These are phyloP conservation scores for Cryptocheilus praepositus DNA, from an alignment of 2,888 invertebrate species.

Conservation along the genomic window DNA sequence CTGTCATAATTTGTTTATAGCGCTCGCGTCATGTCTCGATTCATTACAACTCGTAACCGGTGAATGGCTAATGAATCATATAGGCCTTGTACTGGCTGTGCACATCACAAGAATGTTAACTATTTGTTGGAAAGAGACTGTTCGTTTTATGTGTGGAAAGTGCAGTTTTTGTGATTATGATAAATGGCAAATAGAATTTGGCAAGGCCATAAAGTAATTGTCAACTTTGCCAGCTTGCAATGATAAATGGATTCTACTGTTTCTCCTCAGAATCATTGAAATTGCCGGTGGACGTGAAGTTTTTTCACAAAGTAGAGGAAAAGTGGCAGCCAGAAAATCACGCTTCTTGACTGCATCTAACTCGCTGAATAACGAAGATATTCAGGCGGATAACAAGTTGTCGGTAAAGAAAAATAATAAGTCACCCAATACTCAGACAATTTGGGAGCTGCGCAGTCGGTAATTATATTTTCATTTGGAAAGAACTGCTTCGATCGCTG, in stretches of 20 bases:
- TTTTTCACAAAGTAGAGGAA: slow-evolving; percentile 88
- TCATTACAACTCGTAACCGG: neutral
- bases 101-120: too few species aligned
- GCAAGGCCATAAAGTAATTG: neutral
- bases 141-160: neutral
- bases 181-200: neutral
- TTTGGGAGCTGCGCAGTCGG: slow-evolving; percentile 79
- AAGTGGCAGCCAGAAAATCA: slow-evolving; percentile 83
- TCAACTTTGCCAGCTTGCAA: neutral
- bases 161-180: neutral
- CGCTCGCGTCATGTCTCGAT: slow-evolving; percentile 1
- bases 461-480: slow-evolving; percentile 49
- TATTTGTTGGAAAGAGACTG: too few species aligned
- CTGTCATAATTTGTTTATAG: slow-evolving; percentile 17
- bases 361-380: slow-evolving; percentile 70
- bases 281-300: slow-evolving; percentile 90
- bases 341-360: slow-evolving; percentile 76
- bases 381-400: slow-evolving; percentile 70
- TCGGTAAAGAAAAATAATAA: slow-evolving; percentile 75
- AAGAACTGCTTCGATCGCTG: neutral
- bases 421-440: slow-evolving; percentile 77
- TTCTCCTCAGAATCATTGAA: slow-evolving; percentile 79
- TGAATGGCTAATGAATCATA: too few species aligned
- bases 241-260: neutral
- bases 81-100: too few species aligned